phyloP scores from a whole-genome alignment of 2,797 vertebrate species.

The Syncerus caffer region DNA sequence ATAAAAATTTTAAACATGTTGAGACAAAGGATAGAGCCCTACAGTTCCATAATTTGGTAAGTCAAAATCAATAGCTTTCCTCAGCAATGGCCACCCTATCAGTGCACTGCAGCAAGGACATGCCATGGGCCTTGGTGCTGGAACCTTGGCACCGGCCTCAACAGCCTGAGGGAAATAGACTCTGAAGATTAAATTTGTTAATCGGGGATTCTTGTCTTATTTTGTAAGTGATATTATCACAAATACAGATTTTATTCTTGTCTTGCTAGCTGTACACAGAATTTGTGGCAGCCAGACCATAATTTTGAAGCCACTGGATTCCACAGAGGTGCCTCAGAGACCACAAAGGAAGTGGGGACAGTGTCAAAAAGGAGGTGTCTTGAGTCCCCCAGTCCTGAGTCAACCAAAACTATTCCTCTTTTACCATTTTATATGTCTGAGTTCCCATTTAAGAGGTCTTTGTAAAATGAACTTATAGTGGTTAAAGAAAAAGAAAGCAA shows the following conservation, averaged over 20 bases:
- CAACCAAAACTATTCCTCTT: background rate
- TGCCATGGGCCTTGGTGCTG: background rate
- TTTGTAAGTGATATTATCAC: background rate
- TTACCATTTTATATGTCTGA: background rate
- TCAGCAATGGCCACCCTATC: background rate
- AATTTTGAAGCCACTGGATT: background rate
- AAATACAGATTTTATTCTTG: background rate
- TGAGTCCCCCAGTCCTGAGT: background rate
- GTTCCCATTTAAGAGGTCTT: constrained; percentile 17
- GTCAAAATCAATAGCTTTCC: background rate
- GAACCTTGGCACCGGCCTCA: background rate
- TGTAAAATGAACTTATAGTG: constrained; percentile 1
- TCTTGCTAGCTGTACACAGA: background rate
- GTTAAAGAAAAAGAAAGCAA: background rate
- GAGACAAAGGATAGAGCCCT: background rate
- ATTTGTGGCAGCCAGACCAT: background rate
- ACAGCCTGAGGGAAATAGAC: background rate
- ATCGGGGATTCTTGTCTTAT: background rate
- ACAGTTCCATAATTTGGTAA: background rate
- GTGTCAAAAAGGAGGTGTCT: background rate
- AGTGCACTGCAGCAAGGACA: background rate
- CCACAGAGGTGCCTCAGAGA: background rate
- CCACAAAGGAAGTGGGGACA: background rate
- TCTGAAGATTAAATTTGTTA: background rate
- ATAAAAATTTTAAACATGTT: constrained; percentile 18